A percentile compares a stretch with the other conserved stretches of the same genome.
phyloP scores from a whole-genome alignment of 2,113 vertebrate genomes.

The Hepsetus odoe region DNA sequence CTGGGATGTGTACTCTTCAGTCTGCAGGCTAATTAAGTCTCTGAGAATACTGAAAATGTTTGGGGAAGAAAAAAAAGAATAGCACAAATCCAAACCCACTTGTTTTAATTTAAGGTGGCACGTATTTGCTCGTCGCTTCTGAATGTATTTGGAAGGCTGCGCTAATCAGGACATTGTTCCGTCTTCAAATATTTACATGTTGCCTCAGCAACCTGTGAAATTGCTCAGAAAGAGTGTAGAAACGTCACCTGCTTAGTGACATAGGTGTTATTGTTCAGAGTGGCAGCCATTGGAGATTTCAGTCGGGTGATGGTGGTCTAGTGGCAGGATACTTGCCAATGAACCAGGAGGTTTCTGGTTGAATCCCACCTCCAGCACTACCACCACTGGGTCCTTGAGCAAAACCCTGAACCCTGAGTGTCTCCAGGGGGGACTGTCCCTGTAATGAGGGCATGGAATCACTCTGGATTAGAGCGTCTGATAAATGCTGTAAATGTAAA shows the following conservation, averaged over 20 bases:
- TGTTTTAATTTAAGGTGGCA: slow-evolving; percentile 33
- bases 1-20: slow-evolving; percentile 39
- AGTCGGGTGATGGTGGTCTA: too few species aligned
- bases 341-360: too few species aligned
- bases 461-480: too few species aligned
- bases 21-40: slow-evolving; percentile 50
- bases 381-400: too few species aligned
- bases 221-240: slow-evolving; percentile 16
- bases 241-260: slow-evolving; percentile 14
- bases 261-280: not conserved
- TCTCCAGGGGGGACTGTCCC: too few species aligned
- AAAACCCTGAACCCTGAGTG: too few species aligned
- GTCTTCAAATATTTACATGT: slow-evolving; percentile 49
- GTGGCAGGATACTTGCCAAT: too few species aligned
- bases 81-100: slow-evolving; percentile 42
- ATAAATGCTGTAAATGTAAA: too few species aligned
- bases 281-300: too few species aligned
- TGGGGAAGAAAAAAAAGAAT: slow-evolving; percentile 8
- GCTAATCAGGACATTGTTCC: slow-evolving; percentile 30
- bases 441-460: too few species aligned
- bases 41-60: slow-evolving; percentile 37
- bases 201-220: slow-evolving; percentile 41
- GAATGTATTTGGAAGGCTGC: slow-evolving; percentile 4
- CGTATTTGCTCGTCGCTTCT: slow-evolving; percentile 19
- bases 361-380: too few species aligned